Conservation (phyloP, 1,140 invertebrate species). For the Trichogramma pretiosum region DNA sequence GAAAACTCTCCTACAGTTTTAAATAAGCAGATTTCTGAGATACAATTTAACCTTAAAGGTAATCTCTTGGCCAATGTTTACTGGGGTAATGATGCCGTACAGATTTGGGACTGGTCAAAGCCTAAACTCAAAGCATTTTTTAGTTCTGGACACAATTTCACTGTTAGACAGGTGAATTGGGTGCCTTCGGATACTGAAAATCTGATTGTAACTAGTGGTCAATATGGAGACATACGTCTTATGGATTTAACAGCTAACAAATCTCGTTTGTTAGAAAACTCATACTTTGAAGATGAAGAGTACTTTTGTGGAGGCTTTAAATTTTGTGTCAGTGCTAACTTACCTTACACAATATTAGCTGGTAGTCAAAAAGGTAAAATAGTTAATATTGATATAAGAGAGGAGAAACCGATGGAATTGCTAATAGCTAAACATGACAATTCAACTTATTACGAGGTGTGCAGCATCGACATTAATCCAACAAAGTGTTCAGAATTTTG, state of each 20-base stretch:
- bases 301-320: constrained; percentile 1
- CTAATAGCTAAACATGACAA: constrained; percentile 5
- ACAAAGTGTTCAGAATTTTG: constrained; percentile 9
- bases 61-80: constrained; percentile 6
- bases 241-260: constrained; percentile 4
- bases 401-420: constrained; percentile 2
- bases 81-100: constrained; percentile 9
- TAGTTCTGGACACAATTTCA: constrained; percentile 8
- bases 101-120: constrained; percentile 9
- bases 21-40: constrained; percentile 9
- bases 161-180: constrained; percentile 5
- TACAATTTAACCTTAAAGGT: constrained; percentile 9
- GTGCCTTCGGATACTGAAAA: constrained; percentile 5
- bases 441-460: constrained; percentile 6
- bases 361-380: constrained; percentile 8
- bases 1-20: background rate
- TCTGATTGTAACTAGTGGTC: constrained; percentile 10
- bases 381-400: constrained; percentile 11
- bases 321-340: constrained; percentile 1
- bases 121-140: constrained; percentile 3
- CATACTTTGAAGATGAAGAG: background rate
- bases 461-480: constrained; percentile 1
- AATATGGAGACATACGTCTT: constrained; percentile 6
- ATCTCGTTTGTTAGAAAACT: background rate
- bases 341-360: constrained; percentile 8